Evolutionary conservation across 2,888 invertebrate genomes (phyloP), one percentile per base, ranked within the genome.

Genomic region (Mythimna albipuncta): DNA sequence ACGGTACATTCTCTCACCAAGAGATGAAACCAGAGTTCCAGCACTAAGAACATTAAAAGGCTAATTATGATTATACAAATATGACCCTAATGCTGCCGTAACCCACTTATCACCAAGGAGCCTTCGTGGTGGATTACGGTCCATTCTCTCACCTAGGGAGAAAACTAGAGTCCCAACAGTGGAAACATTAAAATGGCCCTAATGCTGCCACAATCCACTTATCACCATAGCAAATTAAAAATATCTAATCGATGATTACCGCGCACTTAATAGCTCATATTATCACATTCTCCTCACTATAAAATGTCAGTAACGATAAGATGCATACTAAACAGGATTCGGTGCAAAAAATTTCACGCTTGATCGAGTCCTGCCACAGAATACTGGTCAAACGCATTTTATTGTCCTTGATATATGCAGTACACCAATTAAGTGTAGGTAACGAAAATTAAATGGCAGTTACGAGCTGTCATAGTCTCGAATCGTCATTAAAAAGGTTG

Each of bases 401-500:
- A 74, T 77, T 77, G 69, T 81, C 69, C 41, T 64, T 52, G 57
- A 72, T 75, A 62, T 67, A 75, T 62, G 32, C 64, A 66, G 67
- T 66, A 61, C 63, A 81, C 77, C 80, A 82, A 86, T 86, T 85
- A 83, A 72, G 59, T 35, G 67, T 77, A 70, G 74, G 75, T 66
- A 77, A 69, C 72, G 72, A 78, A 85, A 81, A 82, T 75, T 72
- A 69, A 80, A 80, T 73, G 76, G 67, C 73, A 70, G 69, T 81
- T 75, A 72, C 68, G 66, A 79, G 75, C 78, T 79, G 82, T 83
- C 85, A 79, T 75, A 74, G 77, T 66, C 73, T 78, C 63, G 74
- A 69, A 83, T 82, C 77, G 79, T 75, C 79, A 86, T 86, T 84
- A 84, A 85, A 83, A 76, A 81, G 66, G 79, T 74, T 75, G 74